Base-by-base conservation (phyloP, 1,140 invertebrate species). In the Drosophila pruinosa region DNA sequence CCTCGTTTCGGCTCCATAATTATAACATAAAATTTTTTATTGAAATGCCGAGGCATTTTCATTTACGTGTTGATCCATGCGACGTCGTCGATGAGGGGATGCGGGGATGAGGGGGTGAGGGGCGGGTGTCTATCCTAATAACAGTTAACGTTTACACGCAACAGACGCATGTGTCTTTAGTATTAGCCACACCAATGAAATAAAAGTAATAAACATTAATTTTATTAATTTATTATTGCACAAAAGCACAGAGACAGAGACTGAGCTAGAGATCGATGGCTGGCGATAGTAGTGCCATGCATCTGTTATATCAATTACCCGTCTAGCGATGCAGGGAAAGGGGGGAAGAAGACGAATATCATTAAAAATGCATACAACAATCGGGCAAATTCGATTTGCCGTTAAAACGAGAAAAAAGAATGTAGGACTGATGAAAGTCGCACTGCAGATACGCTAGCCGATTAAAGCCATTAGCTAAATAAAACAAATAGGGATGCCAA, bases 1-100 rank as follows among this genome's bases (percentile, higher is more conserved):
- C 41, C 68, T 57, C 73, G 47, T 50, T 63, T 64, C 12, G 43
- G 64, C 67, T 72, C 72, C 59, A 85, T 85, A 79, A 85, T 85
- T 85, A 85, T 53, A 86, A 74, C 81, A 86, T 85, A 77, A 71
- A 86, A 58, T 36, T 81, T 86, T 69, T 78, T 81, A 86, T 86
- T 86, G 58, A 72, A 86, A 74, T 86, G 71, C 69, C 43, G 15
- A 70, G 62, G 75, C 61, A 75, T 78, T 82, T 82, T 78, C 56
- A 81, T 81, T 69, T 72, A 39, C 39, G 62, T 72, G 53, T 28
- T 19, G 54, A 56, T 47, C 14, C 45, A 22, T 36, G 12, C 22
- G 6, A 19, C n/a, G n/a, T n/a, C n/a, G n/a, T n/a, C n/a, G n/a
- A n/a, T n/a, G 0, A 14, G 21, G 14, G 1, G 26, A 17, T 2